phyloP scores from a whole-genome alignment of 2,797 vertebrate species.

The Gymnothorax reevesii region DNA sequence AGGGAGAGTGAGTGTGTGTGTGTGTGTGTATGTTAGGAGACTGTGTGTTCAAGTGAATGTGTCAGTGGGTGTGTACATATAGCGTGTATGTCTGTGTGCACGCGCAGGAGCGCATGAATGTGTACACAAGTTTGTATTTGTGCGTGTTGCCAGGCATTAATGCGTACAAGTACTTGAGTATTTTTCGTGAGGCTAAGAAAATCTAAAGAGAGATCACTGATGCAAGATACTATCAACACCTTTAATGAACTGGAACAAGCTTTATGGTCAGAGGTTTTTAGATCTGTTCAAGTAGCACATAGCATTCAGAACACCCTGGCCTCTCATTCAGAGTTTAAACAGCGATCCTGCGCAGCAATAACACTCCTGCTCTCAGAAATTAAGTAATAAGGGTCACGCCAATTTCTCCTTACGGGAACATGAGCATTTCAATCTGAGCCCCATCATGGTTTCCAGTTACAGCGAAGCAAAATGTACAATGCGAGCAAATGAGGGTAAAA shows the following conservation, averaged over 20 bases:
- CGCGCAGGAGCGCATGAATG: neutral
- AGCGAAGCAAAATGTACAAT: neutral
- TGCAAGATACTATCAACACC: neutral
- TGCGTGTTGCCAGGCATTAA: neutral
- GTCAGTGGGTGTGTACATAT: neutral
- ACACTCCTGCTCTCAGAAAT: neutral
- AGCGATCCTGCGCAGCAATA: no score
- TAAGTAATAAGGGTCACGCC: neutral
- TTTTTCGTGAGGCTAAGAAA: neutral
- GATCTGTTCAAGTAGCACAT: no score
- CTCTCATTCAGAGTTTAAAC: no score
- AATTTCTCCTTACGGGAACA: neutral
- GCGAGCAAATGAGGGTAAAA: constrained; percentile 20
- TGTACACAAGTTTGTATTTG: neutral
- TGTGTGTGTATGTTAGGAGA: no score
- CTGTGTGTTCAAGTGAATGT: no score
- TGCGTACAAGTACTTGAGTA: no score
- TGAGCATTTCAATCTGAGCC: neutral
- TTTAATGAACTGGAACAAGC: neutral
- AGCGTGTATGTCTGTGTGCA: no score
- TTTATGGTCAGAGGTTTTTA: neutral
- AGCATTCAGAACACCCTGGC: no score
- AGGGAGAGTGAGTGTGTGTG: no score
- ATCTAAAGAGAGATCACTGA: neutral
- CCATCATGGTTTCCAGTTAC: neutral